Base-by-base conservation (phyloP, 1,140 invertebrate genomes). In the Saccostrea echinata region DNA sequence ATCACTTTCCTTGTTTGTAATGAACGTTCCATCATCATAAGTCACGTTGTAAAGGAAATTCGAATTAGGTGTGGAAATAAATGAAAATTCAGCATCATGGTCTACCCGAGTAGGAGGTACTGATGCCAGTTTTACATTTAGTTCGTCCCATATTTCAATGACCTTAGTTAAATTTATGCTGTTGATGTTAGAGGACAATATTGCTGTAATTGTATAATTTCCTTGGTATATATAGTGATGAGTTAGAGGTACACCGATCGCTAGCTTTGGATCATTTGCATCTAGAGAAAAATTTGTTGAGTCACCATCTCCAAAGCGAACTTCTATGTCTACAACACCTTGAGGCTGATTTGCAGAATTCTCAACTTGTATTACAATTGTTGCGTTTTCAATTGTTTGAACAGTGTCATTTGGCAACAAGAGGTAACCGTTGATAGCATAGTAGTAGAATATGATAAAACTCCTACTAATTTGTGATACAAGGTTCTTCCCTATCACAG, bases 321-420 rank as follows among this genome's bases (percentile, higher is more conserved):
- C 30, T 33, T 76, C 68, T 11, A 76, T 76, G 27, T 76, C 27
- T 33, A 76, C 68, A 27, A 76, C 27, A 30, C 68, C 68, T 76
- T 76, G 68, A 18, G 68, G 68, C 16, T 76, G 68, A 27, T 76
- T 76, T 76, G 68, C 68, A 12, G 68, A 76, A 33, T 30, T 76
- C 27, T 76, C 68, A 16, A 76, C 68, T 11, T 33, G 27, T 30
- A 76, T 16, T 30, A 76, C 27, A 33, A 76, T 30, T 76, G 68
- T 76, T 76, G 68, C 68, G 11, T 76, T 76, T 76, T 76, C 68
- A 30, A 76, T 76, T 76, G 68, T 76, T 76, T 76, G 68, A 6
- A 76, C 68, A 33, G 68, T 76, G 27, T 27, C 30, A 76, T 76
- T 76, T 27, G 68, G 30, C 16, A 30, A 33, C 27, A 76, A 76